Conservation (phyloP, 30 jellyfish, hydroid and myxozoan species). For the Aurelia aurita region DNA sequence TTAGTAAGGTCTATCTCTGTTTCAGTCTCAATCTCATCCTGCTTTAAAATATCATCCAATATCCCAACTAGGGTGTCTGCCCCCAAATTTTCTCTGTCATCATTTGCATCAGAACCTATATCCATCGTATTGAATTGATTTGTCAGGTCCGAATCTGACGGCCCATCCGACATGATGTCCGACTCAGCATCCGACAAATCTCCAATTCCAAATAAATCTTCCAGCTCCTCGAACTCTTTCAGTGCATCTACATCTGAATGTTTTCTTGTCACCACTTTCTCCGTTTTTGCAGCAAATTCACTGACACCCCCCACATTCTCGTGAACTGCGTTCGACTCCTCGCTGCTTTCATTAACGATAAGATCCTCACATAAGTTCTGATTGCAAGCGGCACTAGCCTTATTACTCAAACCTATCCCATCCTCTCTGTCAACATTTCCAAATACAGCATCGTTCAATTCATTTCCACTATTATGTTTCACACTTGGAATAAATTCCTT, state of each 20-base stretch:
- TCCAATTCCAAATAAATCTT: slow-evolving; percentile 25
- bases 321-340: too few relatives aligned
- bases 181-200: slow-evolving; percentile 3
- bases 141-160: too few relatives aligned
- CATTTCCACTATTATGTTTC: background rate
- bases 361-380: too few relatives aligned
- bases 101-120: background rate
- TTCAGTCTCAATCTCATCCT: background rate
- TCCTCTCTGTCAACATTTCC: too few relatives aligned
- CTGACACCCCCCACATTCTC: too few relatives aligned
- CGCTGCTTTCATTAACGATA: too few relatives aligned
- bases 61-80: slow-evolving; percentile 7
- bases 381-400: too few relatives aligned
- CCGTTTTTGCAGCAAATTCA: too few relatives aligned
- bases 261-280: background rate
- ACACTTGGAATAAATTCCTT: background rate
- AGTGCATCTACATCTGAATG: slow-evolving; percentile 13
- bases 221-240: slow-evolving; percentile 53
- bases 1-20: background rate
- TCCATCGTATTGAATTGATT: too few relatives aligned
- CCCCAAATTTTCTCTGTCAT: background rate
- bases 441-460: background rate
- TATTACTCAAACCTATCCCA: too few relatives aligned
- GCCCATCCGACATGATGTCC: background rate
- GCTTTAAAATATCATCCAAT: background rate